phyloP scores from a whole-genome alignment of 2,888 invertebrate species.

The Stegana nigrithorax region DNA sequence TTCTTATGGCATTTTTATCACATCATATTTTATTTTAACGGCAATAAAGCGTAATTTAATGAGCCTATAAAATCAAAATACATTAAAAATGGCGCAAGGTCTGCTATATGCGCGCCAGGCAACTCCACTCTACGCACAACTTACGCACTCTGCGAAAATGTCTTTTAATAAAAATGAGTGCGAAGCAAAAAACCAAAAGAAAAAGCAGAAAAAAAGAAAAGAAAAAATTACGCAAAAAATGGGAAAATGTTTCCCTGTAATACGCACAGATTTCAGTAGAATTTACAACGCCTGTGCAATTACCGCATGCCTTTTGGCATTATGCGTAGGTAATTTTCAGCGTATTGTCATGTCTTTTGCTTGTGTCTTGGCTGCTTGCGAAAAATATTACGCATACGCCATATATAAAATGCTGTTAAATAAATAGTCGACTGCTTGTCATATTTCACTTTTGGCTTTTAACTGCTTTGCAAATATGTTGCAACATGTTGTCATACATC shows the following conservation, averaged over 20 bases:
- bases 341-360: background rate
- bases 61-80: conserved; percentile 61
- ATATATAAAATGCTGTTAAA: background rate
- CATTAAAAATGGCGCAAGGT: too few species aligned
- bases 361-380: too few species aligned
- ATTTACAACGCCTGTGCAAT: too few species aligned
- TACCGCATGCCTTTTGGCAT: too few species aligned
- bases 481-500: conserved; percentile 46
- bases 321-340: background rate
- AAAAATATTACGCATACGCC: background rate
- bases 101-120: too few species aligned
- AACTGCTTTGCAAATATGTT: conserved; percentile 19
- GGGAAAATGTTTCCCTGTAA: too few species aligned
- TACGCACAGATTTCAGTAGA: too few species aligned
- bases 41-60: conserved; percentile 64
- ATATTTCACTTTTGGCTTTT: conserved; percentile 34
- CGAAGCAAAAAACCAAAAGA: background rate
- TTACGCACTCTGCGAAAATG: too few species aligned
- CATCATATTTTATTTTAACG: conserved; percentile 63
- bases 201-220: background rate
- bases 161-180: too few species aligned
- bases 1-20: conserved; percentile 53
- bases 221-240: too few species aligned
- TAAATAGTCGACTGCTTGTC: background rate
- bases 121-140: too few species aligned